Evolutionary conservation across 2,888 invertebrate species (phyloP), one percentile per base, ranked within the genome.

Genomic region (Phyto melanocephala): DNA sequence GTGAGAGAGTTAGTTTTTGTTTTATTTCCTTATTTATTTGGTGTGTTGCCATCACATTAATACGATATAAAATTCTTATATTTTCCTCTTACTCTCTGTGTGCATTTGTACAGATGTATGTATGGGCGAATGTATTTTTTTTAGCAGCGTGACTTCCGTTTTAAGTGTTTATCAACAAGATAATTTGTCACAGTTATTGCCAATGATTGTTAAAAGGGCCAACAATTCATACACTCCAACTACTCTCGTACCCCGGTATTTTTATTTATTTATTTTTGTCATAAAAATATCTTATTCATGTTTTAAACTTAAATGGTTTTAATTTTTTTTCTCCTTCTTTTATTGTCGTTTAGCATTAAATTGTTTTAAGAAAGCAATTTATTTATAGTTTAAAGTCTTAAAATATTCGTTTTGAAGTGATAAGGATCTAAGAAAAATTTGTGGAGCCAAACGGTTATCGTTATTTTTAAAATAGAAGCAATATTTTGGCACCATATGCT

Each of bases 161-260:
- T 82, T 58, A 79, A 82, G 67, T 82, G 82, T 82, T 82, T 79
- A 82, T 82, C 79, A 79, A 82, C 63, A 79, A 82, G 82, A 82
- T 82, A 82, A 82, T 82, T 82, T 82, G 82, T 82, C 82, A 82
- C 79, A 82, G 74, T 79, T 82, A 82, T 79, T 79, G 82, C 82
- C 78, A 82, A 79, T 82, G 79, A 71, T 75, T 75, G 75, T 17
- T 71, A 79, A 63, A 70, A 79, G 65, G 65, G 71, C 79, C 70
- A 82, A 82, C 58, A 52, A 33, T 74, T 74, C 47, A 70, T 70
- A 56, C 63, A 63, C 58, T 50, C 2, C 28, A 70, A 13, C 56
- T 15, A 63, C 35, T 13, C 2, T 54, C 24, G 35, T 35, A 56
- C 17, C 35, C 35, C 50, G 60, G 35, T 10, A 58, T n/a, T n/a